Evolutionary conservation across 1,140 invertebrate genomes (phyloP).

Genomic region (Drosophila nikananu): DNA sequence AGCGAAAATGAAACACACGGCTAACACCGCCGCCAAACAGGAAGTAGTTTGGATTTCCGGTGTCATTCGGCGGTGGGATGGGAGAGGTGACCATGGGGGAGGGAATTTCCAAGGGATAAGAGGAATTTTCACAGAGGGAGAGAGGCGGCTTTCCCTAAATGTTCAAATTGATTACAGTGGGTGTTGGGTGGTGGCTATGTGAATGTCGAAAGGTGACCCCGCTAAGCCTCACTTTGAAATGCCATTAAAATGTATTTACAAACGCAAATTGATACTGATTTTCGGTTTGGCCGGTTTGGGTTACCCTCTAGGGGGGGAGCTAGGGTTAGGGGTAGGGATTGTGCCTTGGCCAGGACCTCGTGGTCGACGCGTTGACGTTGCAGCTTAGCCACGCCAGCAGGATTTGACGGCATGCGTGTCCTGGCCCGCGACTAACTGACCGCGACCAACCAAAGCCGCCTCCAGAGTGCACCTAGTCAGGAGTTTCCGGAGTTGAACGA

Average conservation of each 20-base stretch:
- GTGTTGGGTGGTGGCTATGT: not conserved
- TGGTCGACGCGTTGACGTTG: slow-evolving; percentile 66
- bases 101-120: not conserved
- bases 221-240: slow-evolving; percentile 74
- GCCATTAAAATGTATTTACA: slow-evolving; percentile 84
- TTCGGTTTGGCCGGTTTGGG: slow-evolving; percentile 43
- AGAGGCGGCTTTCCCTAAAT: slow-evolving; percentile 34
- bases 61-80: slow-evolving; percentile 50
- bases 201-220: not conserved
- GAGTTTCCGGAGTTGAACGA: slow-evolving; percentile 21
- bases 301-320: not conserved
- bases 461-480: not conserved
- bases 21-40: slow-evolving; percentile 71
- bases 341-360: slow-evolving; percentile 1
- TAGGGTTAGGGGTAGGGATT: no score
- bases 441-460: not conserved
- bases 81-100: not conserved
- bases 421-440: slow-evolving; percentile 8
- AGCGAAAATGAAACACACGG: slow-evolving; percentile 71
- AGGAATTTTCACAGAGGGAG: not conserved
- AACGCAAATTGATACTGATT: slow-evolving; percentile 83
- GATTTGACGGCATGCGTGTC: slow-evolving; percentile 42
- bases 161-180: slow-evolving; percentile 76
- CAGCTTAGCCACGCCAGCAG: slow-evolving; percentile 56
- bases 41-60: slow-evolving; percentile 84